Base-by-base conservation (phyloP, 2,113 vertebrate species). In the Progne subis region DNA sequence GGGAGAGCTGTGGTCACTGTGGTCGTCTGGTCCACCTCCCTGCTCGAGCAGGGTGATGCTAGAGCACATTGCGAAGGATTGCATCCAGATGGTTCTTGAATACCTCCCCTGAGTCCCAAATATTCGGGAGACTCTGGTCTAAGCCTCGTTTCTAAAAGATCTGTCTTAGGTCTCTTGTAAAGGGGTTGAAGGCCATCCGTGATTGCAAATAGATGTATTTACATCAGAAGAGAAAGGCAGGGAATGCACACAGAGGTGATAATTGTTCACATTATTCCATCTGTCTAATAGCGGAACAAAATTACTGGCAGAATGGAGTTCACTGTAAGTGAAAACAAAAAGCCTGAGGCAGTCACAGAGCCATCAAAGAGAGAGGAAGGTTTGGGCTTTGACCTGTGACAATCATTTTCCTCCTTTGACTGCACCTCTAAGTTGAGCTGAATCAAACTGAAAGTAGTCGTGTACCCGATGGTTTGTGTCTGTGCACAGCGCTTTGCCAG, bases 261-360 rank as follows among this genome's bases (percentile, higher is more conserved):
- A 93, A 95, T 94, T 90, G 63, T 82, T 93, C 71, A 34, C 59
- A 74, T 93, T 93, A 69, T 90, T 93, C 75, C 60, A 63, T 88
- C 85, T 94, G 67, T 91, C 67, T 95, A 95, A 95, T 77, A 57
- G 57, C 88, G 90, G 68, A 80, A 86, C 26, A 55, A 90, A 94
- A 95, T 92, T 88, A 68, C 87, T 74, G 68, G 55, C 85, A 63
- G 92, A 75, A 69, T 25, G 49, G 75, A 82, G 53, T 80, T 93
- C 82, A 44, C 24, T 71, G 55, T 46, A 91, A 94, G 75, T 70
- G 75, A 88, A 97, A 95, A 85, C 74, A 86, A 91, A 96, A 94
- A 94, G 85, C 75, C 87, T 65, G 75, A 88, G 82, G 93, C 85
- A 70, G 56, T 94, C 68, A 49, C 32, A 70, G 71, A 82, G 50